Evolutionary conservation across 2,113 vertebrate genomes (phyloP), one percentile per base, ranked within the genome.

Genomic region (Hymenochirus boettgeri): DNA sequence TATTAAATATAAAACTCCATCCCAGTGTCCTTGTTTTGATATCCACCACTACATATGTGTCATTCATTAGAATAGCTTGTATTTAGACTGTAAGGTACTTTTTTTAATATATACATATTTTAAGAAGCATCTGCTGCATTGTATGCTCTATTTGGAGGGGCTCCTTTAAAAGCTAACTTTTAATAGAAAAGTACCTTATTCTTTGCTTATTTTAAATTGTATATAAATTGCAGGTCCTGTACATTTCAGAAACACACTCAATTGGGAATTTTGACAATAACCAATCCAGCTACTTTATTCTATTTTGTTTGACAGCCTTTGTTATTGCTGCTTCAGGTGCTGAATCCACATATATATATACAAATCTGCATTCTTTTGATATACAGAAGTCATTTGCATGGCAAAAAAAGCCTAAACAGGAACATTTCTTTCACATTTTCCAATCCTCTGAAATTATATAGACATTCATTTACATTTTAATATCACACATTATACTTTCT

Each of bases 361-460:
- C n/a, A 63, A 23, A 54, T 33, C 19, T 47, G 55, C 37, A 65
- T 57, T 57, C 56, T 65, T 65, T 65, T 65, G 62, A 65, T 65
- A 56, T 65, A 56, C 19, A 47, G 35, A 46, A 56, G 62, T 47
- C 50, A 64, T 64, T 64, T 64, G 25, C 31, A 64, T 64, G 62
- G 51, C 46, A 56, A 64, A n/a, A n/a, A 63, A 56, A n/a, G 18
- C 46, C 45, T 52, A 57, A 56, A 65, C 11, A 42, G 19, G 26
- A 65, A 56, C 19, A 57, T 47, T 19, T 57, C 52, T 18, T 35
- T 27, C 21, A 63, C 18, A 63, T 45, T 56, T 47, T 56, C 52
- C 62, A 65, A 56, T 65, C 62, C 56, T 47, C 39, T 33, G 18
- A 39, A 56, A 47, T 65, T 65, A 57, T 26, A 65, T 37, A 53